Conservation (phyloP, 2,888 invertebrate species). For the Melanargia galathea region DNA sequence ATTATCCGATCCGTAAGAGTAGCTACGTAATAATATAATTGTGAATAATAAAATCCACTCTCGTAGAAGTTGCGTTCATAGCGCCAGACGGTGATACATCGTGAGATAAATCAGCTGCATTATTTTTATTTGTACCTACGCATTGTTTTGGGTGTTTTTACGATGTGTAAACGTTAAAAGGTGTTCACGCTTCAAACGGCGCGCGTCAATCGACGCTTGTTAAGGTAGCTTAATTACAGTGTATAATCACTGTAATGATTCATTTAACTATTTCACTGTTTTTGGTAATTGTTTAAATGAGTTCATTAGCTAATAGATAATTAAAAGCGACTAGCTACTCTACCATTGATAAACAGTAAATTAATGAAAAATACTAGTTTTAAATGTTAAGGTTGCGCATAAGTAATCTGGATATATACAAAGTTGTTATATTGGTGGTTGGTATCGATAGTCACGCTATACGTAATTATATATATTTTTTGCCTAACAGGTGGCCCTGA, state of each 20-base stretch:
- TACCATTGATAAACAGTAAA: neutral
- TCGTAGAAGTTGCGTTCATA: neutral
- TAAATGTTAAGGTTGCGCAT: constrained; percentile 17
- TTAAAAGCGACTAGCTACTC: constrained; percentile 5
- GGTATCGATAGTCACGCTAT: too few relatives aligned
- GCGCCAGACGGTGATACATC: constrained; percentile 4
- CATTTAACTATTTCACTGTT: constrained; percentile 17
- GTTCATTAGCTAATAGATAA: constrained; percentile 13
- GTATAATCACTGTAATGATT: constrained; percentile 14
- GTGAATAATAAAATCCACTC: neutral
- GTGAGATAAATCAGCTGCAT: constrained; percentile 25
- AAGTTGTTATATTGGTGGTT: neutral
- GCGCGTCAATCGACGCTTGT: constrained; percentile 12
- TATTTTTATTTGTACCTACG: constrained; percentile 15
- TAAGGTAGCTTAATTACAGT: constrained; percentile 20
- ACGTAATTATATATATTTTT: too few relatives aligned
- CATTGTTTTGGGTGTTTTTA: constrained; percentile 23
- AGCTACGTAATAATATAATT: neutral
- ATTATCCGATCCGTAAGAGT: neutral
- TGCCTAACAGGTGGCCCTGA: neutral
- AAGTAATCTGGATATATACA: neutral
- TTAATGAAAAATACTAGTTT: constrained; percentile 13
- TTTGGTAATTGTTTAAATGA: constrained; percentile 14
- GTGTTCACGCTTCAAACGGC: constrained; percentile 8
- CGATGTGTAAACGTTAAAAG: constrained; percentile 12